A percentile compares a stretch with the other conserved stretches of the same genome.
Evolutionary conservation across 1,140 invertebrate genomes (phyloP).

Genomic region (Polypedilum vanderplanki): DNA sequence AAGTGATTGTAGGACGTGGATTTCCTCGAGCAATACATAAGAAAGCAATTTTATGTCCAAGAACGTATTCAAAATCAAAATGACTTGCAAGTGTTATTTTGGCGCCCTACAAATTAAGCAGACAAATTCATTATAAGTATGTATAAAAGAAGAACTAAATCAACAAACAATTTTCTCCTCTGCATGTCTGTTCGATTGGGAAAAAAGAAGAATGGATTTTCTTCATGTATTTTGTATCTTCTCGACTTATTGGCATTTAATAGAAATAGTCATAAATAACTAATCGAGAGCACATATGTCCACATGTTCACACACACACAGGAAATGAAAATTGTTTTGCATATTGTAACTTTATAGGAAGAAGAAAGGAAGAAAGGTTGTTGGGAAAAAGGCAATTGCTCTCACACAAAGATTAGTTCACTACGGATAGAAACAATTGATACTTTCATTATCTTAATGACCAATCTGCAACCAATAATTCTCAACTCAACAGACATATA

Average conservation of each 20-base stretch:
- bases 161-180: background rate
- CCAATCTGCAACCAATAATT: constrained; percentile 23
- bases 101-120: constrained; percentile 59
- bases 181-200: background rate
- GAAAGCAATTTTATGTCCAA: constrained; percentile 89
- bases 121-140: constrained; percentile 26
- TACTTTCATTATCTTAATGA: constrained; percentile 26
- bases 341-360: too few species aligned
- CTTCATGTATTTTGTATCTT: background rate
- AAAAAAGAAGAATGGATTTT: background rate
- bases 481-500: background rate
- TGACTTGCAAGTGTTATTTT: constrained; percentile 85
- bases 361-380: background rate
- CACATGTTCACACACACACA: constrained; percentile 4
- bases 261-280: background rate
- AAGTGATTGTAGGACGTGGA: constrained; percentile 79
- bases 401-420: background rate
- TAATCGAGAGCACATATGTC: background rate
- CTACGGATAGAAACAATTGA: background rate
- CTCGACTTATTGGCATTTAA: background rate
- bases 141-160: too few species aligned
- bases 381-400: background rate
- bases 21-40: constrained; percentile 78
- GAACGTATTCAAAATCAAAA: constrained; percentile 86
- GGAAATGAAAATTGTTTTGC: background rate